Evolutionary conservation across 30 jellyfish, hydroid and myxozoan genomes (phyloP), one percentile per base, ranked within the genome.

Genomic region (Aurelia coerulea): DNA sequence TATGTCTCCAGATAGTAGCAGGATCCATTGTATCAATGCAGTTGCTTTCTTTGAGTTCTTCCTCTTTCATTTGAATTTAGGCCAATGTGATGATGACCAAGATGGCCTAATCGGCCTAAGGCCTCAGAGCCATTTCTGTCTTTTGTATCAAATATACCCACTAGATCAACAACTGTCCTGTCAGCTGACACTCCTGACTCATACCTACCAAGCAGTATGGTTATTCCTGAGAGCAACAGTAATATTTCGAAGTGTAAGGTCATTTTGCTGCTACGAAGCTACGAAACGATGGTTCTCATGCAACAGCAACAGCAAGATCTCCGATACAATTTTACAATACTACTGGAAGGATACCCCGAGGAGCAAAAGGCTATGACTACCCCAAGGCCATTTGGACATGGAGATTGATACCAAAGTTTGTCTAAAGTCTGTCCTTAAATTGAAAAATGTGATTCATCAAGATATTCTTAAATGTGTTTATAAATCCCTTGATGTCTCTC

Each of bases 31-130:
- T 37, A 73, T 73, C 69, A 73, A 53, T 73, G 42, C 70, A 5
- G 69, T 49, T 73, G 29, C 69, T 73, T 73, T 73, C 69, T 73
- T 11, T 49, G 84, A 73, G 70, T 73, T 49, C 69, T 73, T 73
- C 84, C 84, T 73, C 42, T 73, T 8, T 73, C 49, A 70, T 13
- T 73, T 35, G 31, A 37, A 17, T 68, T 34, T 17, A 68, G 59
- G 59, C 58, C 58, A 68, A 53, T 53, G 65, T 34, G 80, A 41
- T 34, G 58, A 19, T 68, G 80, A 68, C 16, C 59, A 17, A 49
- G 68, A 69, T 69, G 84, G 84, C 84, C 84, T 73, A 51, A 73
- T 14, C 41, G 84, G 70, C 84, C 70, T 73, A 73, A 73, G 84
- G 70, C 41, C 41, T 46, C 84, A 46, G 70, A 73, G 41, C 42